A percentile compares a stretch with the other conserved stretches of the same genome.
Evolutionary conservation across 1,140 invertebrate genomes (phyloP).

Genomic region (Achatina immaculata): DNA sequence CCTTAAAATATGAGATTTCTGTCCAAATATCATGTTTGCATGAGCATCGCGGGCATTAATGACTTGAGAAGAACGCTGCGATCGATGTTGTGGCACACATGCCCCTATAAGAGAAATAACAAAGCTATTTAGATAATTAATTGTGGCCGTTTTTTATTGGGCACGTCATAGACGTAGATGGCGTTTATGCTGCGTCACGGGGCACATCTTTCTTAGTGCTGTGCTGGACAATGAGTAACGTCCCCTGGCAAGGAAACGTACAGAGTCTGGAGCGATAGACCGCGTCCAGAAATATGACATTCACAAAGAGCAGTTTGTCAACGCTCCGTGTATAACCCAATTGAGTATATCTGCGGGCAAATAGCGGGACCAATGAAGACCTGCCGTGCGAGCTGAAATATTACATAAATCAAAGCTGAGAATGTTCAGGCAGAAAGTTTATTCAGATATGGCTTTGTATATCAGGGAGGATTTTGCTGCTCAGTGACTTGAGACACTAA

Average conservation of each 20-base stretch:
- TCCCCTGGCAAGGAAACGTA: not conserved
- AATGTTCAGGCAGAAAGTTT: no score
- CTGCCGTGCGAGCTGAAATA: not conserved
- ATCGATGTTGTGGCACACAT: not conserved
- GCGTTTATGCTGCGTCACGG: conserved; percentile 14
- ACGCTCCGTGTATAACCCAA: no score
- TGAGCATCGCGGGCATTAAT: not conserved
- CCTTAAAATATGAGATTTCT: conserved; percentile 39
- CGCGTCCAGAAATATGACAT: not conserved
- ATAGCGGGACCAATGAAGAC: not conserved
- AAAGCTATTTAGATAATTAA: conserved; percentile 26
- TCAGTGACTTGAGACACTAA: no score
- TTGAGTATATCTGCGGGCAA: not conserved
- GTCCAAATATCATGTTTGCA: conserved; percentile 31
- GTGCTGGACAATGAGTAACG: not conserved
- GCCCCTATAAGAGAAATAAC: not conserved
- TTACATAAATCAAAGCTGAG: not conserved
- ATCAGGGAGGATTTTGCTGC: no score
- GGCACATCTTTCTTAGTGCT: not conserved
- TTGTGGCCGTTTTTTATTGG: conserved; percentile 33
- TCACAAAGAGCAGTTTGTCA: not conserved
- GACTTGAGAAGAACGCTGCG: conserved; percentile 3
- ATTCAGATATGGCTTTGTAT: no score
- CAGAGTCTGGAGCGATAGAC: not conserved
- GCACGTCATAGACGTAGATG: conserved; percentile 1